These are phyloP conservation scores for Apotomis capreana DNA, from an alignment of 2,888 invertebrate genomes.

Conservation along the genomic window DNA sequence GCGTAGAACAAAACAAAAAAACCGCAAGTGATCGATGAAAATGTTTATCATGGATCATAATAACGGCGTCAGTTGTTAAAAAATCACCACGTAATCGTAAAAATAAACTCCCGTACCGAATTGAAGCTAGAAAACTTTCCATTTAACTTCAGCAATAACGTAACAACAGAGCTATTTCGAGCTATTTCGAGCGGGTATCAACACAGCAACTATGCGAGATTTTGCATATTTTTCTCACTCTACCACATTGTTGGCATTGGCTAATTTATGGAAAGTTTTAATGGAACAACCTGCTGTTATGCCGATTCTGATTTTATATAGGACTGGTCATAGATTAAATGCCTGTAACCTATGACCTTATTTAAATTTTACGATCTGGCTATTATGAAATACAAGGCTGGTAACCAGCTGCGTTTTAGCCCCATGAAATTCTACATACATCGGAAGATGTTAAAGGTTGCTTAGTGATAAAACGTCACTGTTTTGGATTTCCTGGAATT, in stretches of 20 bases:
- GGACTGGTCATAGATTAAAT: conserved; percentile 22
- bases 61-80: conserved; percentile 10
- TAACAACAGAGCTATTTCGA: conserved; percentile 28
- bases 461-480: background rate
- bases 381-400: conserved; percentile 24
- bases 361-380: conserved; percentile 30
- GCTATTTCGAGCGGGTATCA: conserved; percentile 23
- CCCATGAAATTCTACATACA: background rate
- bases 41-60: background rate
- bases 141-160: conserved; percentile 10
- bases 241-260: conserved; percentile 21
- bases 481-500: background rate
- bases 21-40: background rate
- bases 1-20: background rate
- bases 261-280: conserved; percentile 37
- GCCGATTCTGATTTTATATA: conserved; percentile 20
- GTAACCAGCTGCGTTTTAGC: conserved; percentile 25
- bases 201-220: conserved; percentile 20
- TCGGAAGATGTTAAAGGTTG: conserved; percentile 15
- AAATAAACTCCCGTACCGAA: conserved; percentile 8
- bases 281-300: conserved; percentile 28
- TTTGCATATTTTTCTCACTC: conserved; percentile 35
- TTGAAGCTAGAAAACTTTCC: conserved; percentile 10
- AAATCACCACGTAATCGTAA: conserved; percentile 12
- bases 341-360: conserved; percentile 34